Percentiles rank a stretch among this genome's conserved stretches.
These are phyloP conservation scores for Rhingia campestris DNA, from an alignment of 2,888 invertebrate species.

Conservation along the genomic window DNA sequence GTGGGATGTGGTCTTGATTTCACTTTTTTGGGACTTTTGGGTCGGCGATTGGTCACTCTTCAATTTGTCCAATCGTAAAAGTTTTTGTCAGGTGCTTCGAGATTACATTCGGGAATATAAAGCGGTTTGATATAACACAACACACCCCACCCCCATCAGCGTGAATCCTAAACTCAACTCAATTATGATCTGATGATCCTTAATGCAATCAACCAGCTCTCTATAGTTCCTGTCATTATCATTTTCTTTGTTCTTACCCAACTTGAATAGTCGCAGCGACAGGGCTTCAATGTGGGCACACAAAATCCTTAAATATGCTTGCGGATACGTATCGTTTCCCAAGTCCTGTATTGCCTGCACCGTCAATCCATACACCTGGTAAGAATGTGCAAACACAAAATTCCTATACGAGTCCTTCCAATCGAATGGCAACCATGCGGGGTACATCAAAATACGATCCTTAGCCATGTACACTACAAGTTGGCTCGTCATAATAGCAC, in stretches of 20 bases:
- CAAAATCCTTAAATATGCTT: conserved; percentile 77
- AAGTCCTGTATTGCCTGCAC: conserved; percentile 70
- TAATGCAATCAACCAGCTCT: conserved; percentile 77
- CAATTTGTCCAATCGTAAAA: too few relatives aligned
- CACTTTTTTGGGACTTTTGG: too few relatives aligned
- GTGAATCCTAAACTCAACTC: conserved; percentile 67
- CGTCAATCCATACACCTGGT: conserved; percentile 68
- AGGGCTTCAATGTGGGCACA: conserved; percentile 78
- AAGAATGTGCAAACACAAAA: conserved; percentile 73
- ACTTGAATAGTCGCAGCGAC: conserved; percentile 75
- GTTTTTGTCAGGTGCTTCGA: too few relatives aligned
- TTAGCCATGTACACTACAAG: conserved; percentile 70
- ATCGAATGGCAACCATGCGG: conserved; percentile 79
- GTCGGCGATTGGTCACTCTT: too few relatives aligned
- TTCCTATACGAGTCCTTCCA: conserved; percentile 75
- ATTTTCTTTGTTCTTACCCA: conserved; percentile 42
- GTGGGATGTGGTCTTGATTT: too few relatives aligned
- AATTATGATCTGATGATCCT: conserved; percentile 79
- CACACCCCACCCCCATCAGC: too few relatives aligned
- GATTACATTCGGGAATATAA: too few relatives aligned
- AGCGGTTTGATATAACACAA: too few relatives aligned
- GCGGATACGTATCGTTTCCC: conserved; percentile 78
- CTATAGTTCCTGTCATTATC: conserved; percentile 58
- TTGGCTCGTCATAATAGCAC: conserved; percentile 59
- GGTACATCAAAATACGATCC: conserved; percentile 75